phyloP scores from a whole-genome alignment of 2,888 invertebrate species.

The Eupithecia inturbata region DNA sequence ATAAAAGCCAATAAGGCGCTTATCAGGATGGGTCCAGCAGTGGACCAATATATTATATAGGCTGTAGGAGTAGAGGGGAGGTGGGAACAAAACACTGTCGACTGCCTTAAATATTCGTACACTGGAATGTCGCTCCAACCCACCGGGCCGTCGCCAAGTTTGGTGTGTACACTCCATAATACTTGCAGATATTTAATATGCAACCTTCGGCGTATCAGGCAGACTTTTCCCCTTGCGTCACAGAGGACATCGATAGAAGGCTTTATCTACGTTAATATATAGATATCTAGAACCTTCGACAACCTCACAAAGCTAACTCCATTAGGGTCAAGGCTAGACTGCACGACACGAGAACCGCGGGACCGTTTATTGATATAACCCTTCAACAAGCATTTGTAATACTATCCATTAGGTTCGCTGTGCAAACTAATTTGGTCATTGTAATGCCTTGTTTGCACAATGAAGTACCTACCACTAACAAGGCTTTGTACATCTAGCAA shows the following conservation, averaged over 20 bases:
- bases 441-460: slow-evolving; percentile 44
- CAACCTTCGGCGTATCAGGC: neutral
- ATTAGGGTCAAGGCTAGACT: neutral
- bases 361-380: slow-evolving; percentile 22
- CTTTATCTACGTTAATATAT: neutral
- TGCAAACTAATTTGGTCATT: slow-evolving; percentile 40
- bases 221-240: neutral
- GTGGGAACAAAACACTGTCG: too few relatives aligned
- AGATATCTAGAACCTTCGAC: neutral
- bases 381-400: slow-evolving; percentile 23
- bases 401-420: slow-evolving; percentile 30
- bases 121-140: neutral
- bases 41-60: too few relatives aligned
- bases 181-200: neutral
- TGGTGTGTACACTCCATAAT: neutral
- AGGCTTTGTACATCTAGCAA: neutral
- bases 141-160: neutral
- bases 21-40: too few relatives aligned
- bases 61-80: too few relatives aligned
- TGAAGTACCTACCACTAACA: slow-evolving; percentile 25
- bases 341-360: neutral
- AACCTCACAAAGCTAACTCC: neutral
- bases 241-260: neutral
- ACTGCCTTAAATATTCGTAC: neutral
- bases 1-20: too few relatives aligned